Evolutionary conservation across 1,140 invertebrate genomes (phyloP), one percentile per base, ranked within the genome.

Genomic region (Pseudomyrmex cubaensis): DNA sequence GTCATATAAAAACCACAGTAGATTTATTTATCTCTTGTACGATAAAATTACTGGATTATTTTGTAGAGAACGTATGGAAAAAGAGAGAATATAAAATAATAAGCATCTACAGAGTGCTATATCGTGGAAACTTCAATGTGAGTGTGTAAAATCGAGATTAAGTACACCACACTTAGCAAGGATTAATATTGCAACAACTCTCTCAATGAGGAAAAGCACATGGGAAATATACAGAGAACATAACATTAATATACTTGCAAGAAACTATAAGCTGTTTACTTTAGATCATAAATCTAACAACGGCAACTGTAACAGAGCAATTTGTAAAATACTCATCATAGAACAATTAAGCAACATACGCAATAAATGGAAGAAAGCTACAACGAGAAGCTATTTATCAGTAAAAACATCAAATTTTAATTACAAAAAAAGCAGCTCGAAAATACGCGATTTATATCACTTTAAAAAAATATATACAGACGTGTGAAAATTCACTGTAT

Each of bases 31-130:
- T 15, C 48, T 52, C 9, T 17, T 54, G 56, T 67, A 74, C 57
- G 86, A 69, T 50, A 69, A 88, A 87, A 56, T 83, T 66, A 75
- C 78, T 64, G 61, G 56, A 54, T 76, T 59, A n/a, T 62, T 9
- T 66, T 46, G 15, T 12, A n/a, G 48, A 75, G 35, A 63, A 63
- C 61, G 5, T 73, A 70, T 35, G 67, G 35, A 85, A 63, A 35
- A 85, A 59, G 76, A 63, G 20, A 78, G 74, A 78, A 52, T 73
- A 74, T 54, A 54, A 52, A 54, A 15, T 20, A 63, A 66, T 83
- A 59, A 86, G 74, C 56, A 57, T 80, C 13, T 52, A 44, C 52
- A 70, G 59, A 78, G 3, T 25, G 46, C 17, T 70, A 70, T 56
- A 69, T 57, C 15, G 17, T 20, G 46, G 46, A 70, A 46, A 25